A percentile compares a stretch with the other conserved stretches of the same genome.
Evolutionary conservation across 2,888 invertebrate genomes (phyloP).

Genomic region (Eledona agricola): DNA sequence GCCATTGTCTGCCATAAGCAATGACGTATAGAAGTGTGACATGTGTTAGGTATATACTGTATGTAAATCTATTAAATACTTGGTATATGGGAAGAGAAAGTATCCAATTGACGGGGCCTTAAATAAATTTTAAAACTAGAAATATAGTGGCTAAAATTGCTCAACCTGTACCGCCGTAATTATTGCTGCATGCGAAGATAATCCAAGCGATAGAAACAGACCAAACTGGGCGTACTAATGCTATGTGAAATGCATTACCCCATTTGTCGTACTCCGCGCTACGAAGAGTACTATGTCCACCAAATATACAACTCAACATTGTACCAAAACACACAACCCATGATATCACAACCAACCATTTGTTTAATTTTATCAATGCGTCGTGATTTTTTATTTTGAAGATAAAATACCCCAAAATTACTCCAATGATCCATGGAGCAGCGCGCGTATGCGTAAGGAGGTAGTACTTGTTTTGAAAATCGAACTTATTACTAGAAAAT

Average conservation of each 20-base stretch:
- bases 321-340: slow-evolving; percentile 45
- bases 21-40: slow-evolving; percentile 51
- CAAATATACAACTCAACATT: slow-evolving; percentile 46
- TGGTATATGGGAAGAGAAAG: slow-evolving; percentile 63
- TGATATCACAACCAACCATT: slow-evolving; percentile 25
- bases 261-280: slow-evolving; percentile 43
- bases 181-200: slow-evolving; percentile 63
- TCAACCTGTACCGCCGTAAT: slow-evolving; percentile 66
- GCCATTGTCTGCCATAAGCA: slow-evolving; percentile 41
- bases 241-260: slow-evolving; percentile 52
- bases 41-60: slow-evolving; percentile 64
- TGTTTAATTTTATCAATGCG: slow-evolving; percentile 12
- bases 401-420: slow-evolving; percentile 49
- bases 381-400: slow-evolving; percentile 38
- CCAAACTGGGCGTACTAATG: slow-evolving; percentile 63
- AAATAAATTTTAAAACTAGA: slow-evolving; percentile 39
- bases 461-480: slow-evolving; percentile 46
- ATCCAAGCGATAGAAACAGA: slow-evolving; percentile 63
- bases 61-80: slow-evolving; percentile 64
- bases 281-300: slow-evolving; percentile 47
- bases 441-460: slow-evolving; percentile 50
- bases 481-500: slow-evolving; percentile 18
- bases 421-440: slow-evolving; percentile 52
- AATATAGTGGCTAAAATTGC: no score
- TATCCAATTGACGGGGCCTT: slow-evolving; percentile 65